Evolutionary conservation across 2,113 vertebrate species (phyloP), one percentile per base, ranked within the genome.

Genomic region (Poecilia latipinna): DNA sequence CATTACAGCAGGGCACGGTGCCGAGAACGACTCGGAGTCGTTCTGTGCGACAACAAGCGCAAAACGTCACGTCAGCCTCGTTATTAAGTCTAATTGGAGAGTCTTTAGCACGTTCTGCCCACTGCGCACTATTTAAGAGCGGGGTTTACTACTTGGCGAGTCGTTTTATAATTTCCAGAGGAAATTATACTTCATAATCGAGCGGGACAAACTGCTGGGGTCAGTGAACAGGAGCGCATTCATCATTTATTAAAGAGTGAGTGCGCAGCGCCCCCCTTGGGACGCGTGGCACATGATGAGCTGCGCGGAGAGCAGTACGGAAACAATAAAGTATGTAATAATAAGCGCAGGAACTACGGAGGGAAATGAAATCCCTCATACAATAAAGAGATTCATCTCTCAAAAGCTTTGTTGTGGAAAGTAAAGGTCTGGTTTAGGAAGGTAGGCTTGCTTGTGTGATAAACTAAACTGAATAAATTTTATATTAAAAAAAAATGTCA

Each of bases 231-330:
- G 63, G 75, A 84, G 76, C 74, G 19, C 82, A 1, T 63, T 72
- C 24, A 84, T 86, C 33, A 82, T 90, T 88, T 87, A 86, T 84
- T 82, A 66, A 77, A 66, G 69, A 24, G 62, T 57, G 65, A 78
- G 78, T 31, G 77, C 74, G 61, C 72, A 88, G 87, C 86, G 84
- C 86, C 91, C 82, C 77, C 88, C 78, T 65, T 66, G 90, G 84
- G 83, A 66, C 22, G 57, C 1, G 7, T n/a, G 69, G 12, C 77
- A 3, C 68, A 70, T n/a, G 37, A n/a, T 7, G 65, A 31, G 68
- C 48, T 68, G 67, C 11, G 62, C 15, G n/a, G 28, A 76, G 17
- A 4, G 68, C 7, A 31, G 39, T 24, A 33, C 24, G 12, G 11
- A 61, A 22, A 33, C 66, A 35, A 61, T 68, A 24, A n/a, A 54